Evolutionary conservation across 2,888 invertebrate species (phyloP), one percentile per base, ranked within the genome.

Genomic region (Amphipyra tragopoginis): DNA sequence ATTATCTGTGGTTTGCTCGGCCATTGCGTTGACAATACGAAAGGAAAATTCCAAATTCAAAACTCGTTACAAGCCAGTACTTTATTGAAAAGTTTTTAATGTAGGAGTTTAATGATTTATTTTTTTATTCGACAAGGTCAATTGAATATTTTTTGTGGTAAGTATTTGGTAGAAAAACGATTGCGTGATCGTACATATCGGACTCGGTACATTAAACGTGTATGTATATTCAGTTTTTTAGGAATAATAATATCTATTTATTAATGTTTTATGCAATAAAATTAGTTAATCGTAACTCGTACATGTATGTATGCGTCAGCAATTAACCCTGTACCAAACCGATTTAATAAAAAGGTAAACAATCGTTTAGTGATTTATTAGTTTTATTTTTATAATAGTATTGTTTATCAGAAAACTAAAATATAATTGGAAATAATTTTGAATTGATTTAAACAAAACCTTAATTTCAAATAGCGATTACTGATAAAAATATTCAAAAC

Each of bases 1-100:
- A n/a, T n/a, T n/a, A n/a, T n/a, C n/a, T n/a, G n/a, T n/a, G n/a
- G n/a, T n/a, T n/a, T n/a, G 48, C 39, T 45, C 10, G 29, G 15
- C 38, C 47, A 57, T 60, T 49, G 54, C 44, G 21, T 34, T 66
- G 64, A 58, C 60, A 54, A 34, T 45, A 13, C n/a, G 14, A n/a
- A 43, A 42, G 54, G 59, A 67, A 43, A 40, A 67, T 73, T 76
- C 66, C 11, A 62, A 64, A 65, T 78, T 72, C 39, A 34, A 71
- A 73, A 58, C 11, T 42, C n/a, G 26, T 43, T 13, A 21, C 7
- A 5, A 40, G 60, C 33, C 60, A 59, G 29, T 50, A 6, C 8
- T 48, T 58, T 42, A 44, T 50, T 6, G 10, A 38, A 44, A 21
- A 52, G 52, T 42, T n/a, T 62, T 38, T 15, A 26, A 5, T 34